Percentiles rank a stretch among this genome's conserved stretches.
These are phyloP conservation scores for Micronycteris hirsuta DNA, from an alignment of 2,113 vertebrate species.

Conservation along the genomic window DNA sequence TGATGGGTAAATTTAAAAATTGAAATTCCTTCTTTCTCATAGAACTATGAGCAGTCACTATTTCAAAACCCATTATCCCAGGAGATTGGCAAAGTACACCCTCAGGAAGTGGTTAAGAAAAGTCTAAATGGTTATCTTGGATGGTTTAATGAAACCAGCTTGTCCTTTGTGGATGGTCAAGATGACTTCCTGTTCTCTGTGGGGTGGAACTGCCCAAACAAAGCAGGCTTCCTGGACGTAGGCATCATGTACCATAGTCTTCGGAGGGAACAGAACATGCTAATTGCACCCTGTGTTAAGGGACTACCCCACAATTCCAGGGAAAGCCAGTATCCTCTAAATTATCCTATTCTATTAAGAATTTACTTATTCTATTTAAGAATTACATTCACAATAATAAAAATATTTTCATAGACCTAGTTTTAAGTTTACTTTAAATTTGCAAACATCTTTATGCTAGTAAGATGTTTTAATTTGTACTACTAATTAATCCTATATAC, in stretches of 20 bases:
- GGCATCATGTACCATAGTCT: background rate
- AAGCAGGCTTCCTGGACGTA: background rate
- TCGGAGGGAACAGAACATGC: background rate
- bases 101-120: constrained; percentile 30
- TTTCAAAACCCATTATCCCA: constrained; percentile 1
- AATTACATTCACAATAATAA: background rate
- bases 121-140: background rate
- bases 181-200: background rate
- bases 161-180: background rate
- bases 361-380: background rate
- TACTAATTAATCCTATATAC: background rate
- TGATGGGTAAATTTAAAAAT: constrained; percentile 77
- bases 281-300: background rate
- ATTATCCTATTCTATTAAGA: background rate
- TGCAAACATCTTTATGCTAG: background rate
- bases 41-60: background rate
- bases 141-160: background rate
- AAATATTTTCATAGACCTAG: background rate
- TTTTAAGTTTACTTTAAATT: constrained; percentile 28
- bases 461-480: background rate
- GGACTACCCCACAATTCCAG: background rate
- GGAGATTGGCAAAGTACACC: background rate
- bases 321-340: background rate
- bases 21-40: background rate
- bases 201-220: background rate